phyloP scores from a whole-genome alignment of 2,888 invertebrate genomes.

The Cosmopolites sordidus region DNA sequence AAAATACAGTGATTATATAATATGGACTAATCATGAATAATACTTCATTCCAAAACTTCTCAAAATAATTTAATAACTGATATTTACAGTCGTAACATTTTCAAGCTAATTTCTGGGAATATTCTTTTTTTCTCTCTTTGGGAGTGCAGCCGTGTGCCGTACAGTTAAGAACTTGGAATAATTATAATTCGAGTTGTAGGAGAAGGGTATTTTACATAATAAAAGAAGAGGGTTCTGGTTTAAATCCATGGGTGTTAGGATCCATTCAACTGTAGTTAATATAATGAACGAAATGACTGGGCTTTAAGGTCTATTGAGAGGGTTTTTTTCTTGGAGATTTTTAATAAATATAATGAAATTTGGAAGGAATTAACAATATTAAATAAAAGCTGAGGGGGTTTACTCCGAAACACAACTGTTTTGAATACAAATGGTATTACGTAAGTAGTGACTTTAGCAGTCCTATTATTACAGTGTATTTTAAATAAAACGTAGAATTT shows the following conservation, averaged over 20 bases:
- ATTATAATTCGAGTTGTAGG: constrained; percentile 12
- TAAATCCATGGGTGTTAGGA: constrained; percentile 16
- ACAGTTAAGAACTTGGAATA: constrained; percentile 14
- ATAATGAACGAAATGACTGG: constrained; percentile 19
- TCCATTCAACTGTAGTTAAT: constrained; percentile 20
- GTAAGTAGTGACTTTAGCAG: too few species aligned
- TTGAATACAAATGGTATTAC: too few species aligned
- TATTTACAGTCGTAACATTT: too few species aligned
- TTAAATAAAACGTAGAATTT: too few species aligned
- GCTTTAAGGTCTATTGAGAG: constrained; percentile 14
- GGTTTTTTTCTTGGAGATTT: constrained; percentile 12
- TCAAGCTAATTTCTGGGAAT: too few species aligned
- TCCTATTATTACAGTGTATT: too few species aligned
- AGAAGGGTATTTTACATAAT: constrained; percentile 23
- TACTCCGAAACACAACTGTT: too few species aligned
- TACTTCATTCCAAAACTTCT: too few species aligned
- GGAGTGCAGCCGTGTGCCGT: background rate
- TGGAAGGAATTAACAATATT: constrained; percentile 1
- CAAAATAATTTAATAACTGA: too few species aligned
- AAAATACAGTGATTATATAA: too few species aligned
- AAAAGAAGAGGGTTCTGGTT: constrained; percentile 19
- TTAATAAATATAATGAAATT: constrained; percentile 14
- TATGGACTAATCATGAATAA: too few species aligned
- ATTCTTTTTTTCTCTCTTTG: too few species aligned
- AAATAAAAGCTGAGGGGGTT: background rate